Evolutionary conservation across 2,888 invertebrate species (phyloP), one percentile per base, ranked within the genome.

Genomic region (Osmoderma eremita): DNA sequence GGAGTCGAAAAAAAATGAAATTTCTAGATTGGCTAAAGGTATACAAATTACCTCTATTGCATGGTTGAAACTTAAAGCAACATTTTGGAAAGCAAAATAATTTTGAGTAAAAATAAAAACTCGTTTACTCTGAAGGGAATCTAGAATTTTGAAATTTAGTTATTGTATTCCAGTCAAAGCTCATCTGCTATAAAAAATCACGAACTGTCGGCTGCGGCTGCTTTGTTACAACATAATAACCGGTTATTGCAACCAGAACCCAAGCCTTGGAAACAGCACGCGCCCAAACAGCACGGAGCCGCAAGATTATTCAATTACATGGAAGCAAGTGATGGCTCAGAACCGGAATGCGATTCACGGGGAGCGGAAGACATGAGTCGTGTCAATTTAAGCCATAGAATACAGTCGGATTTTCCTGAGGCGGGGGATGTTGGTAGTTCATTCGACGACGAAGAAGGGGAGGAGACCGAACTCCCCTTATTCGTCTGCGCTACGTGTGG

Each of bases 251-350:
- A 81, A 70, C 75, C 74, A 17, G 80, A 80, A 45, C 70, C 73
- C 5, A 80, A 80, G 69, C 74, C 77, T 2, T 79, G 78, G 74
- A 77, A 78, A 63, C 76, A 74, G 18, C 80, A 81, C 65, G 73
- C 79, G 4, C 79, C 81, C 1, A 82, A 81, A 62, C 82, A 80
- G 77, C 87, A 87, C 72, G 90, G 90, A 71, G 90, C 90, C 65
- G 89, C 89, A 73, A 84, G 90, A 68, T 85, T 90, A 64, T 90
- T 90, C 83, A 90, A 87, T 77, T 91, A 88, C 85, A 86, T 90
- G 85, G 91, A 89, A 83, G 91, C 91, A 70, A 88, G 86, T 73
- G 90, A 90, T 83, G 89, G 89, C 75, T 90, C 90, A 65, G 90
- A 88, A 78, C 85, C 86, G 18, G 83, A 83, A 77, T 84, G 85